These are phyloP conservation scores for Cephus rjabovi DNA, from an alignment of 2,888 invertebrate genomes.

Conservation along the genomic window DNA sequence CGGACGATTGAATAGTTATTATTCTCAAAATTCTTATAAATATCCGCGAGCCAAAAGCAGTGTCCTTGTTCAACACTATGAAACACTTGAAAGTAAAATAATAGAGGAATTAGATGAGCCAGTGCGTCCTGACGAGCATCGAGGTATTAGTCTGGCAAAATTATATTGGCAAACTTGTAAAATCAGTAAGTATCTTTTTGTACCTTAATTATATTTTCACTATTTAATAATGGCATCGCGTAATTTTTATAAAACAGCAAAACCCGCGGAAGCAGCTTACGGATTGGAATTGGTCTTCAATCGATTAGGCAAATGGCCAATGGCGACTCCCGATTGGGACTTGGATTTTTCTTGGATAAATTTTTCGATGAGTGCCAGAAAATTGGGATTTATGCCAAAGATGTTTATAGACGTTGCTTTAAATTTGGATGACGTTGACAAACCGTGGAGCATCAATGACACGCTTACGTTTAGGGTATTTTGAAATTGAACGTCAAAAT, in stretches of 20 bases:
- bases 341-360: constrained; percentile 34
- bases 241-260: constrained; percentile 13
- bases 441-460: constrained; percentile 31
- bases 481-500: background rate
- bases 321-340: constrained; percentile 32
- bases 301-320: constrained; percentile 36
- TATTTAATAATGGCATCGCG: background rate
- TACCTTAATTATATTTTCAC: background rate
- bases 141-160: constrained; percentile 31
- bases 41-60: constrained; percentile 6
- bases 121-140: constrained; percentile 24
- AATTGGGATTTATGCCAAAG: constrained; percentile 34
- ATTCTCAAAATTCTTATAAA: background rate
- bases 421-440: constrained; percentile 33
- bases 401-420: constrained; percentile 37
- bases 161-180: constrained; percentile 36
- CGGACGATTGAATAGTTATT: constrained; percentile 14
- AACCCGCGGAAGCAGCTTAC: constrained; percentile 25
- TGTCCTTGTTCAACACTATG: constrained; percentile 23
- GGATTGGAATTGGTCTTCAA: constrained; percentile 31
- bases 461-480: constrained; percentile 31
- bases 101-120: constrained; percentile 24
- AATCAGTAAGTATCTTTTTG: constrained; percentile 24
- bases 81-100: constrained; percentile 25
- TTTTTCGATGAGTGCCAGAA: constrained; percentile 34